phyloP scores from a whole-genome alignment of 2,797 vertebrate species.

The Mallotus villosus region DNA sequence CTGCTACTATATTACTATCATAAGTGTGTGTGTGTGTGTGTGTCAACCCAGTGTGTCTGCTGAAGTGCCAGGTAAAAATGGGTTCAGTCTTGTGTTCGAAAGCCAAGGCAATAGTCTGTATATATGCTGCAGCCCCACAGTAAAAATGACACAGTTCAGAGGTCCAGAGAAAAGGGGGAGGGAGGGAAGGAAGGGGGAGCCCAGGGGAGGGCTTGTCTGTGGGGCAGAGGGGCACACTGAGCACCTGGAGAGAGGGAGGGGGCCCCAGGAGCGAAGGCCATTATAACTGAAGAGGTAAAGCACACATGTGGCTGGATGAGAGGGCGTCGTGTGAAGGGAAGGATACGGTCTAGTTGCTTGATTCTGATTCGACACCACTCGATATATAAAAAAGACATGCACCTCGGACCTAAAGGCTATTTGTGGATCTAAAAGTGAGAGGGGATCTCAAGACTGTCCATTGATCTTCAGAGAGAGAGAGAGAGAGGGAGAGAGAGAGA shows the following conservation, averaged over 20 bases:
- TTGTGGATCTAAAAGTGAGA: neutral
- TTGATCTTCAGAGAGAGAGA: neutral
- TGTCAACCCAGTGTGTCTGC: constrained; percentile 25
- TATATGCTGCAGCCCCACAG: constrained; percentile 44
- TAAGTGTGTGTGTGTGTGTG: constrained; percentile 23
- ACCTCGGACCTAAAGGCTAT: neutral
- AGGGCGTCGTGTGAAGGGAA: constrained; percentile 35
- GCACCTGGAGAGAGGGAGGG: neutral
- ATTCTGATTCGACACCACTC: constrained; percentile 25
- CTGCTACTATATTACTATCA: neutral
- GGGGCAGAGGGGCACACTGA: constrained; percentile 14
- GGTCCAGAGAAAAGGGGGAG: constrained; percentile 52
- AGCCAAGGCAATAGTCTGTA: constrained; percentile 40
- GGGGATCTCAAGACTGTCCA: neutral
- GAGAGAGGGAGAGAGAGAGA: neutral
- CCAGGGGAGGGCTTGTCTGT: constrained; percentile 15
- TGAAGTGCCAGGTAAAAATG: constrained; percentile 1
- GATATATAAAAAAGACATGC: neutral
- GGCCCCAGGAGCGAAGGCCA: constrained; percentile 55
- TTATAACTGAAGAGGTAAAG: constrained; percentile 65
- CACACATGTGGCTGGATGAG: constrained; percentile 56
- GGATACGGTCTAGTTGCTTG: constrained; percentile 22
- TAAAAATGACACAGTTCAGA: constrained; percentile 66
- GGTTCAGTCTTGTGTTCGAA: constrained; percentile 21
- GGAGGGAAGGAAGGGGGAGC: neutral